A percentile compares a stretch with the other conserved stretches of the same genome.
Conservation (phyloP, 2,113 vertebrate species). For the Colistium nudipinnis region DNA sequence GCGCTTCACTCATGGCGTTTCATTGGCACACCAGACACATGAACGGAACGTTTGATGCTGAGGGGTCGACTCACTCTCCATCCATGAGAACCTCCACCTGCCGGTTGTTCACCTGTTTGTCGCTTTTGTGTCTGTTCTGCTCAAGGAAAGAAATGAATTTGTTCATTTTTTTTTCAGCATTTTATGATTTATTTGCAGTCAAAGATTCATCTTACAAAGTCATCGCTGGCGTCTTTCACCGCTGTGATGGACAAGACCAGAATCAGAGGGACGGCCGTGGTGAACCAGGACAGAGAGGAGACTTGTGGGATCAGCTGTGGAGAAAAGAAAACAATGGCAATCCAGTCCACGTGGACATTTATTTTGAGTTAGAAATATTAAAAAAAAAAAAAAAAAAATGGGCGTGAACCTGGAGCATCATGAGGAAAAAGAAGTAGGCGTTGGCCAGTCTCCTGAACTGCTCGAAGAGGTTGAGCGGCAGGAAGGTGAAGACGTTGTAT, state of each 20-base stretch:
- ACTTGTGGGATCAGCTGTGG: conserved; percentile 91
- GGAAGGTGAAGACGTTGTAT: conserved; percentile 91
- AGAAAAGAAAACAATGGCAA: conserved; percentile 49
- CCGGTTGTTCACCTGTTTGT: conserved; percentile 93
- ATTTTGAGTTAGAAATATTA: no score
- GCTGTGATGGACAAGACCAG: conserved; percentile 90
- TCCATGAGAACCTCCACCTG: conserved; percentile 85
- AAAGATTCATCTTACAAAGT: conserved; percentile 83
- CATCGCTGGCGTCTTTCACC: conserved; percentile 92
- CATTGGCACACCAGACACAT: not conserved
- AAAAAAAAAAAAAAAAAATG: not conserved
- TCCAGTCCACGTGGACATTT: not conserved
- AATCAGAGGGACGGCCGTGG: conserved; percentile 90
- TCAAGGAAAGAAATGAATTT: not conserved
- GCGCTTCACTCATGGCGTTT: not conserved
- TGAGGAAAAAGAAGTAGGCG: conserved; percentile 92
- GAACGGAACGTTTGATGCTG: no score
- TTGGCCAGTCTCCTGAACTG: conserved; percentile 95
- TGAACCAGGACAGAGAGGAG: conserved; percentile 94
- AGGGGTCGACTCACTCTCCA: conserved; percentile 85
- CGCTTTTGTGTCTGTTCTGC: conserved; percentile 91
- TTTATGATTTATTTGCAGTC: not conserved
- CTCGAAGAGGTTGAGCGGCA: conserved; percentile 95
- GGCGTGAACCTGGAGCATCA: conserved; percentile 91
- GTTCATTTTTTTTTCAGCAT: not conserved